These are phyloP conservation scores for Nymphalis polychloros DNA, from an alignment of 2,888 invertebrate species.

Conservation along the genomic window DNA sequence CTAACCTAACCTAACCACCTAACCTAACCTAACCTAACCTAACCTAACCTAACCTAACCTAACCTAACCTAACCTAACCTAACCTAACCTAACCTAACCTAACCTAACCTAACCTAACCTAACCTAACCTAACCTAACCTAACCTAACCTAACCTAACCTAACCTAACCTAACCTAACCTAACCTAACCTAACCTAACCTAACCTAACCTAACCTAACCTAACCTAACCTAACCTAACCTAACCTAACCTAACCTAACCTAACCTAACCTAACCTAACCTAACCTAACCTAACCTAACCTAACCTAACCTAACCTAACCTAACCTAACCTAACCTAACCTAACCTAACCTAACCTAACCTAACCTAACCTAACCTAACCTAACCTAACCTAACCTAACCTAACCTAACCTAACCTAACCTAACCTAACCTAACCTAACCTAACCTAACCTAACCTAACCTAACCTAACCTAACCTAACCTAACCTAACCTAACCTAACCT, in stretches of 20 bases:
- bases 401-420: constrained; percentile 37
- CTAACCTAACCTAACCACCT: constrained; percentile 35
- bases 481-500: constrained; percentile 42
- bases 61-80: constrained; percentile 34
- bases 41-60: constrained; percentile 32
- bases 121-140: constrained; percentile 35
- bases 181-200: too few species aligned
- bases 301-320: constrained; percentile 42
- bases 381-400: constrained; percentile 37
- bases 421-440: constrained; percentile 39
- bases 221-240: constrained; percentile 39
- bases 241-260: constrained; percentile 38
- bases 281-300: constrained; percentile 38
- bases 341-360: constrained; percentile 41
- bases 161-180: constrained; percentile 17
- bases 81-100: constrained; percentile 31
- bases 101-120: constrained; percentile 34
- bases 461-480: constrained; percentile 41
- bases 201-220: constrained; percentile 37
- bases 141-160: constrained; percentile 32
- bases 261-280: constrained; percentile 30
- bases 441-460: constrained; percentile 41
- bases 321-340: constrained; percentile 41
- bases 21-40: constrained; percentile 35
- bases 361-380: constrained; percentile 40